Base-by-base conservation (phyloP, 2,113 vertebrate genomes). In the Parus major region DNA sequence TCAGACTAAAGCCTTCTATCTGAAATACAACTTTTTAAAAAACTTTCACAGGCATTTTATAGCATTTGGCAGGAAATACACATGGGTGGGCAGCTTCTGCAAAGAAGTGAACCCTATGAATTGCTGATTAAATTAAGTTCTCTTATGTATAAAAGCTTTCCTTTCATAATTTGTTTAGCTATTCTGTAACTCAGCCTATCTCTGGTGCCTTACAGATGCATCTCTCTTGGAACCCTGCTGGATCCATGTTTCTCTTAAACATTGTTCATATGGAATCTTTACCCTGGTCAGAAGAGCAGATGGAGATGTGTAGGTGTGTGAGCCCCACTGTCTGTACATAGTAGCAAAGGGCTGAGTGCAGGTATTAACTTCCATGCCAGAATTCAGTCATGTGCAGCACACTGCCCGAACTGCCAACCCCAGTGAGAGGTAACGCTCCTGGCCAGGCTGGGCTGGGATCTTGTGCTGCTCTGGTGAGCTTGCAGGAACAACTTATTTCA, bases 101-200 rank as follows among this genome's bases (percentile, higher is more conserved):
- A 56, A 73, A 65, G 41, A 60, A 50, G 15, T 80, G 52, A 88
- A 28, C 79, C 64, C 11, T 47, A 1, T 31, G 53, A 79, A 15
- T 65, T 95, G 85, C 41, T 90, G 63, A 80, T n/a, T 82, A 42
- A 94, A 87, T 91, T 72, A 76, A 49, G 53, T 21, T 92, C n/a
- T 82, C 22, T 70, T 69, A 15, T 7, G 17, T 63, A 35, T 47
- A 52, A 68, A 76, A 82, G 57, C 75, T 92, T 94, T 85, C 41
- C 49, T 83, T 86, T 77, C 63, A 23, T 71, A 68, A 90, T 82
- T 93, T 68, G 27, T 4, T 92, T 93, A 68, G 35, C 5, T 19
- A 3, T 44, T 39, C 39, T 87, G 8, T 35, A 33, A 64, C 15
- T 90, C 60, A 63, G 23, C 57, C 60, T 47, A 0, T 36, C n/a